Percentiles rank a stretch among this genome's conserved stretches.
Conservation (phyloP, 92 coral and sea anemone genomes). For the Actinernus sp. region DNA sequence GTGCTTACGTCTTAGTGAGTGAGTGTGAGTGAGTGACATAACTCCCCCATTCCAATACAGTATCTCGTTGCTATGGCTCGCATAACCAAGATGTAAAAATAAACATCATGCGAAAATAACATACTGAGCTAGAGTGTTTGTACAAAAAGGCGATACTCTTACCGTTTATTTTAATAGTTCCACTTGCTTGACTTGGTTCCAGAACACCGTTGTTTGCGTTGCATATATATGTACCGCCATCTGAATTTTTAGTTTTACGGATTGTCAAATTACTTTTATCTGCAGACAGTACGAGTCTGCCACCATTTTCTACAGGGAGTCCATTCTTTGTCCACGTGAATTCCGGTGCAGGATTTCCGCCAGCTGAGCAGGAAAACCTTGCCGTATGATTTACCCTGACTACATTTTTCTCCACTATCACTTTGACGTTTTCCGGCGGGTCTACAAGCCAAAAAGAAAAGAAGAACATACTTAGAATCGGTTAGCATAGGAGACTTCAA, state of each 20-base stretch:
- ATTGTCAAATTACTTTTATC: constrained; percentile 22
- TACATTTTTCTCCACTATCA: background rate
- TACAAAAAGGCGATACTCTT: no score
- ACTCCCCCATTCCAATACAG: no score
- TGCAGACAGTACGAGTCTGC: background rate
- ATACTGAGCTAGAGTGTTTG: no score
- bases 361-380: constrained; percentile 17
- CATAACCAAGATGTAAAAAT: no score
- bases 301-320: background rate
- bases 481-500: no score
- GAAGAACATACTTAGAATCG: no score
- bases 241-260: constrained; percentile 1
- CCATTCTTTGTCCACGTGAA: constrained; percentile 40
- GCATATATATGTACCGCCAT: constrained; percentile 50
- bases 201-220: constrained; percentile 17
- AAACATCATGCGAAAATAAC: no score
- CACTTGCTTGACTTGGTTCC: background rate
- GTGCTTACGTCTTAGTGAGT: no score
- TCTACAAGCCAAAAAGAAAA: background rate
- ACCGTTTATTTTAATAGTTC: constrained; percentile 3
- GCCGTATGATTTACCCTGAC: constrained; percentile 1
- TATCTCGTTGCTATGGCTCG: no score
- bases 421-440: constrained; percentile 11
- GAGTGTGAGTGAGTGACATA: no score
- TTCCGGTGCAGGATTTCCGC: constrained; percentile 38